Conservation (phyloP, 1,140 invertebrate genomes). For the Chironomus striatipennis region DNA sequence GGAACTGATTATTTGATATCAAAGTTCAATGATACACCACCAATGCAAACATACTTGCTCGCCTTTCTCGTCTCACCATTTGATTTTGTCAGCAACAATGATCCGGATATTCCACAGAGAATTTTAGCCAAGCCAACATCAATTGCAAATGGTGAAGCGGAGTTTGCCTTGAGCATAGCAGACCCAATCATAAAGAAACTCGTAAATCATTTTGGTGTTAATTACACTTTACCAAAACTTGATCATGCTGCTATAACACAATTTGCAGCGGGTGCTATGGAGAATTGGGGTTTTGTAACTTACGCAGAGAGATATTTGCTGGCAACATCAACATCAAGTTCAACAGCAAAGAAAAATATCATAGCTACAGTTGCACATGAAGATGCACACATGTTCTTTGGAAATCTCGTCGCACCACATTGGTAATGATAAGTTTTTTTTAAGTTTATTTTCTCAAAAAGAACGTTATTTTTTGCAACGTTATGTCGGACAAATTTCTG, state of each 20-base stretch:
- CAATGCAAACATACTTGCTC: slow-evolving; percentile 63
- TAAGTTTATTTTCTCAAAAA: too few relatives aligned
- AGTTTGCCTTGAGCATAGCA: slow-evolving; percentile 49
- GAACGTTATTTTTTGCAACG: too few relatives aligned
- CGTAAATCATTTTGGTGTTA: slow-evolving; percentile 69
- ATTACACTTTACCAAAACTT: slow-evolving; percentile 66
- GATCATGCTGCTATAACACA: slow-evolving; percentile 87
- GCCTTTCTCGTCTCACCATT: slow-evolving; percentile 63
- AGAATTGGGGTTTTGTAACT: slow-evolving; percentile 53
- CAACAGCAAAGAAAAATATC: slow-evolving; percentile 36
- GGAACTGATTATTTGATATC: not conserved
- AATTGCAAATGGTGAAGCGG: slow-evolving; percentile 17
- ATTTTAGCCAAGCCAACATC: not conserved
- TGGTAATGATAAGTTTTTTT: slow-evolving; percentile 32
- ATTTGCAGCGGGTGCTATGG: slow-evolving; percentile 84
- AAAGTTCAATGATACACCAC: slow-evolving; percentile 39
- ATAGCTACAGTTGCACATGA: not conserved
- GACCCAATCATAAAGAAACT: slow-evolving; percentile 64
- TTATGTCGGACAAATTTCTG: too few relatives aligned
- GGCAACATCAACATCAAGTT: slow-evolving; percentile 29
- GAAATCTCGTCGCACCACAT: slow-evolving; percentile 42
- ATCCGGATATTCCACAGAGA: not conserved
- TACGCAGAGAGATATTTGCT: slow-evolving; percentile 30
- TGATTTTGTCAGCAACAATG: not conserved
- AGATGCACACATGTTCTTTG: slow-evolving; percentile 44